Base-by-base conservation (phyloP, 2,888 invertebrate species). In the Spodoptera littoralis region DNA sequence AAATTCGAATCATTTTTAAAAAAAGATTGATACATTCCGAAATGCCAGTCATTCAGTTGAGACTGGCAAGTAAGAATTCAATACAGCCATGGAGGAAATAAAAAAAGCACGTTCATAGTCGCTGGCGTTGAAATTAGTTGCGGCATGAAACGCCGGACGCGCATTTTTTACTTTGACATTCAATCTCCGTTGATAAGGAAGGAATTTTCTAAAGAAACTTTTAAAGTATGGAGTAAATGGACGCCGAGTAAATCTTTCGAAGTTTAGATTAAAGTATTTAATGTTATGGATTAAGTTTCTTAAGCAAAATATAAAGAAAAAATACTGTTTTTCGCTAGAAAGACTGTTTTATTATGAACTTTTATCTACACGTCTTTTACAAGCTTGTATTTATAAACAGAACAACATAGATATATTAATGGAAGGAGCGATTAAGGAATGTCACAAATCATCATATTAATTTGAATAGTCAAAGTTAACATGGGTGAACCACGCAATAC, bases 111-210 rank as follows among this genome's bases (percentile, higher is more conserved):
- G 64, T 51, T 59, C 62, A 50, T 51, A 59, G 77, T 49, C 57
- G 63, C 5, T 60, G 57, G 55, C 61, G 59, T 69, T 47, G 48
- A 63, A 67, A 77, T 80, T 77, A 63, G 77, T 62, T 77, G 74
- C 65, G 66, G 77, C 70, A 22, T 58, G 49, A 54, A 50, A 65
- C 58, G 65, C 43, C 77, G 80, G 67, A 66, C 64, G 66, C 48
- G 55, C 45, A 44, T 63, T 70, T 76, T 71, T 77, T 73, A 58
- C 59, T 53, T 57, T 43, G 61, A 51, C 59, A 50, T 67, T 55
- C 49, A 64, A 66, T 63, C 66, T 65, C 66, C 56, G 59, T 9
- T 27, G 43, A 27, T 56, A 60, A 4, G 45, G 30, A 57, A 57
- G 41, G 59, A 64, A 64, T 64, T 70, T 50, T 70, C 46, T 45